Percentiles rank a stretch among this genome's conserved stretches.
These are phyloP conservation scores for Mola mola DNA, from an alignment of 2,113 vertebrate genomes.

Conservation along the genomic window DNA sequence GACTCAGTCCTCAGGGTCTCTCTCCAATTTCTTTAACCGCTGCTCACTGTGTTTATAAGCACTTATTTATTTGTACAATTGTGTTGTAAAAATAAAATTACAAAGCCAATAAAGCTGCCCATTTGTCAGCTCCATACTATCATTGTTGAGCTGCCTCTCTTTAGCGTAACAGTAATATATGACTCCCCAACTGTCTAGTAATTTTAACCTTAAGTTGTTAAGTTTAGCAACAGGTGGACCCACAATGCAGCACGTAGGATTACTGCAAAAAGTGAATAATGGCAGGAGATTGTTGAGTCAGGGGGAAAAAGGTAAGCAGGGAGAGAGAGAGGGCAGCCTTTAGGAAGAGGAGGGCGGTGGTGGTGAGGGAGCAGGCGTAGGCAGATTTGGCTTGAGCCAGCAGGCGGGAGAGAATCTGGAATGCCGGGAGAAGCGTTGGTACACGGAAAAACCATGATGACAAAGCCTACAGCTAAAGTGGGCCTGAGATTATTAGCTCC, in stretches of 20 bases:
- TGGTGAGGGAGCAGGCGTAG: not conserved
- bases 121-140: not conserved
- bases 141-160: not conserved
- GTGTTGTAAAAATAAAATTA: conserved; percentile 20
- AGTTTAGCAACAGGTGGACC: not conserved
- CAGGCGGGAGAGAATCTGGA: not conserved
- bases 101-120: conserved; percentile 8
- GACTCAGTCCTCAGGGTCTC: conserved; percentile 34
- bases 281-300: no score
- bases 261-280: not conserved
- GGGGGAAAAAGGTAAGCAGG: not conserved
- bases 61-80: conserved; percentile 37
- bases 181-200: not conserved
- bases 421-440: not conserved
- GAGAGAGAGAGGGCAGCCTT: not conserved
- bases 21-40: conserved; percentile 26
- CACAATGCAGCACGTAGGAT: not conserved
- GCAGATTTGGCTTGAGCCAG: not conserved
- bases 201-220: not conserved
- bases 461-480: not conserved
- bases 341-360: not conserved
- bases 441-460: not conserved
- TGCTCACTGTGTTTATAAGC: conserved; percentile 16
- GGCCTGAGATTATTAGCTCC: not conserved
- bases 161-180: no score